These are phyloP conservation scores for Trissolcus basalis DNA, from an alignment of 1,140 invertebrate genomes.

Conservation along the genomic window DNA sequence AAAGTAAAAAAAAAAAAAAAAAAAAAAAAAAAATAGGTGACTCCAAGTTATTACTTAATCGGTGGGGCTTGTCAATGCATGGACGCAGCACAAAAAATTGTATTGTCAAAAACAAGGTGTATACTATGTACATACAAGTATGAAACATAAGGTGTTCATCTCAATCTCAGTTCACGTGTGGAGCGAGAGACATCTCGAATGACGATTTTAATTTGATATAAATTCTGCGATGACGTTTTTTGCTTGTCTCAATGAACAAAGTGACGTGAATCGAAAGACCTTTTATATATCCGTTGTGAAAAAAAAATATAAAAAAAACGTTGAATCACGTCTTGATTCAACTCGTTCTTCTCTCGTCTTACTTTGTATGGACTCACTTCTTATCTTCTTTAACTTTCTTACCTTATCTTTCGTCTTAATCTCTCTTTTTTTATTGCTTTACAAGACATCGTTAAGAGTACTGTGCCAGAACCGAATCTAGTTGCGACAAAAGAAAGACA, in stretches of 20 bases:
- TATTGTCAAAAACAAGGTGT: constrained; percentile 17
- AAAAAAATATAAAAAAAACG: too few species aligned
- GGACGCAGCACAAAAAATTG: too few species aligned
- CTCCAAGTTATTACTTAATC: background rate
- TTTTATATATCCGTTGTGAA: constrained; percentile 21
- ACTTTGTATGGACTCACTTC: constrained; percentile 12
- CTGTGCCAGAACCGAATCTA: constrained; percentile 28
- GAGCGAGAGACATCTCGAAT: too few species aligned
- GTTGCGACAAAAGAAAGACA: constrained; percentile 37
- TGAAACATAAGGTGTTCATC: too few species aligned
- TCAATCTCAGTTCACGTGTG: too few species aligned
- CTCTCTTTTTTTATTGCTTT: constrained; percentile 27
- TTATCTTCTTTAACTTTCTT: constrained; percentile 7
- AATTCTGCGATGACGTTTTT: background rate
- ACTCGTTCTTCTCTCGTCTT: constrained; percentile 39
- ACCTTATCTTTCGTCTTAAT: background rate
- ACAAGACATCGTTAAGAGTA: constrained; percentile 46
- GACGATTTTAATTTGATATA: background rate
- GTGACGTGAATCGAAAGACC: constrained; percentile 19
- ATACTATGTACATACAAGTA: constrained; percentile 20
- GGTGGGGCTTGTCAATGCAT: background rate
- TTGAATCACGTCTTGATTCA: constrained; percentile 33
- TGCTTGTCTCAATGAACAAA: constrained; percentile 8
- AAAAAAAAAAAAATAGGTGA: background rate
- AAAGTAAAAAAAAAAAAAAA: background rate